Evolutionary conservation across 2,113 vertebrate genomes (phyloP).

Genomic region (Genyomyrus donnyi): DNA sequence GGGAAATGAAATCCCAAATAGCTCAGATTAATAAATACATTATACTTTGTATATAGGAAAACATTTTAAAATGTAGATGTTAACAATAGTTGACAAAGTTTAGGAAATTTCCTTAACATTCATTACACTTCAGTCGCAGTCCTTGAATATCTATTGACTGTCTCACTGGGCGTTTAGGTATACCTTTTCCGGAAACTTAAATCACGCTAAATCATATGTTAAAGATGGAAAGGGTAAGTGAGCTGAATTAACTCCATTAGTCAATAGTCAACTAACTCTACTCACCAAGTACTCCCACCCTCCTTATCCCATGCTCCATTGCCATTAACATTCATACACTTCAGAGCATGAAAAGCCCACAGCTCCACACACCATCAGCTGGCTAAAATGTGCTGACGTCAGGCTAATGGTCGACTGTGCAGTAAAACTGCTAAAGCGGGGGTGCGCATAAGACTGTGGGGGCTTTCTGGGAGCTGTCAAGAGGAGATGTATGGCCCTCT

Average conservation of each 20-base stretch:
- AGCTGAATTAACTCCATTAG: neutral
- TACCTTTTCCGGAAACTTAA: neutral
- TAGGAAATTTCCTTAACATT: neutral
- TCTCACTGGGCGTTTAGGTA: neutral
- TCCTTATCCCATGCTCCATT: neutral
- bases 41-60: neutral
- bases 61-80: neutral
- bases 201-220: neutral
- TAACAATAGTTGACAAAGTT: neutral
- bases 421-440: neutral
- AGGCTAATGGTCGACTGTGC: neutral
- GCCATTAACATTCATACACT: neutral
- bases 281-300: neutral
- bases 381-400: neutral
- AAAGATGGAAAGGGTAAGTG: neutral
- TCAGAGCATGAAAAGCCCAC: neutral
- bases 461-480: neutral
- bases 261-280: neutral
- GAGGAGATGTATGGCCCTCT: constrained; percentile 20
- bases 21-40: neutral
- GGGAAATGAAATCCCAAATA: neutral
- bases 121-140: neutral
- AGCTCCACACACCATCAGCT: neutral
- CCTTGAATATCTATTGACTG: neutral
- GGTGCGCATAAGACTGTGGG: neutral